Conservation (phyloP, 2,888 invertebrate genomes). For the Pammene aurita region DNA sequence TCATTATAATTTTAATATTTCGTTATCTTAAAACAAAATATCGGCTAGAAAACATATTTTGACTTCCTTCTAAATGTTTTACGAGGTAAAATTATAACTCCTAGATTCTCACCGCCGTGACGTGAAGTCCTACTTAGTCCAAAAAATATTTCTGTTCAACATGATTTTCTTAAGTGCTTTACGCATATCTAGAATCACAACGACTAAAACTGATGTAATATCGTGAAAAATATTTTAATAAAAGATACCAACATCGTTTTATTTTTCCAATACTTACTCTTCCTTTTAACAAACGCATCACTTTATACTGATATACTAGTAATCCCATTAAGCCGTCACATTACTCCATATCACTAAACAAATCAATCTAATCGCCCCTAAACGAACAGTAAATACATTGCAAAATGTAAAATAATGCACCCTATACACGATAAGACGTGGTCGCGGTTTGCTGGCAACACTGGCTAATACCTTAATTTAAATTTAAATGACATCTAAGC, state of each 20-base stretch:
- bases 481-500: conserved; percentile 81
- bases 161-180: too few species aligned
- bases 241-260: neutral
- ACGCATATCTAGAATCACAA: too few species aligned
- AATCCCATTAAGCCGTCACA: conserved; percentile 34
- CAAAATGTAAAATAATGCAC: conserved; percentile 43
- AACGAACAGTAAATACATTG: conserved; percentile 40
- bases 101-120: too few species aligned
- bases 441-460: conserved; percentile 56
- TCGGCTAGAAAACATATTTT: too few species aligned
- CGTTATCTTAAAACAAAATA: too few species aligned
- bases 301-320: conserved; percentile 25
- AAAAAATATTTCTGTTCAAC: too few species aligned
- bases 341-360: conserved; percentile 41
- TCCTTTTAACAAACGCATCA: conserved; percentile 12
- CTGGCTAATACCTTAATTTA: conserved; percentile 79
- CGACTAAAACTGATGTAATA: too few species aligned
- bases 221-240: too few species aligned
- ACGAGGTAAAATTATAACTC: too few species aligned
- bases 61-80: too few species aligned
- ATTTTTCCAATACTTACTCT: neutral
- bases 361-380: conserved; percentile 42
- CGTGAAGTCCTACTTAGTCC: too few species aligned
- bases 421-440: conserved; percentile 42
- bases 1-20: too few species aligned